These are phyloP conservation scores for Danionella cerebrum DNA, from an alignment of 2,113 vertebrate genomes.

Conservation along the genomic window DNA sequence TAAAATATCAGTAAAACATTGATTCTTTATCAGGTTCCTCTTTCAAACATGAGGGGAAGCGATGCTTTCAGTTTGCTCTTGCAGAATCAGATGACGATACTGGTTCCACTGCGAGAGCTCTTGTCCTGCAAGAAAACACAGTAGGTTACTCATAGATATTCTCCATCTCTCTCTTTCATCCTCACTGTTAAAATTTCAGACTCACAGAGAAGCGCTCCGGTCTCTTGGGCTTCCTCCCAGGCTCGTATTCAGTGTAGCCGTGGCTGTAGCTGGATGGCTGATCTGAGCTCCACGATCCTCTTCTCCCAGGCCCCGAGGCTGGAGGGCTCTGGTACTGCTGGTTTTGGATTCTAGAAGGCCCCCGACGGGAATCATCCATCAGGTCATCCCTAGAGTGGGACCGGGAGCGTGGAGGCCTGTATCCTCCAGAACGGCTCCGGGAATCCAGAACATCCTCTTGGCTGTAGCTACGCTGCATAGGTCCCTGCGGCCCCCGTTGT, in stretches of 20 bases:
- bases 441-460: constrained; percentile 62
- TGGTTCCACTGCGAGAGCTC: constrained; percentile 80
- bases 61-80: no score
- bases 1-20: not conserved
- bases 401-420: constrained; percentile 49
- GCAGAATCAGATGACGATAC: constrained; percentile 81
- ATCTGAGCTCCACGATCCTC: constrained; percentile 79
- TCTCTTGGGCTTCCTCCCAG: constrained; percentile 58
- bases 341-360: no score
- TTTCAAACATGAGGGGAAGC: no score
- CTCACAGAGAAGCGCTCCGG: constrained; percentile 54
- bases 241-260: constrained; percentile 55
- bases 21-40: no score
- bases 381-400: constrained; percentile 63
- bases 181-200: not conserved
- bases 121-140: constrained; percentile 63
- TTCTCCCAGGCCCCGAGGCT: no score
- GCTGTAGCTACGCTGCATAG: constrained; percentile 67
- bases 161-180: no score
- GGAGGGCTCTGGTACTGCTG: no score
- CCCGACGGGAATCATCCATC: no score
- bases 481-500: constrained; percentile 49
- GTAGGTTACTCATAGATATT: no score
- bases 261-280: constrained; percentile 55
- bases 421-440: constrained; percentile 17